Evolutionary conservation across 2,888 invertebrate genomes (phyloP).

Genomic region (Encarsia formosa): DNA sequence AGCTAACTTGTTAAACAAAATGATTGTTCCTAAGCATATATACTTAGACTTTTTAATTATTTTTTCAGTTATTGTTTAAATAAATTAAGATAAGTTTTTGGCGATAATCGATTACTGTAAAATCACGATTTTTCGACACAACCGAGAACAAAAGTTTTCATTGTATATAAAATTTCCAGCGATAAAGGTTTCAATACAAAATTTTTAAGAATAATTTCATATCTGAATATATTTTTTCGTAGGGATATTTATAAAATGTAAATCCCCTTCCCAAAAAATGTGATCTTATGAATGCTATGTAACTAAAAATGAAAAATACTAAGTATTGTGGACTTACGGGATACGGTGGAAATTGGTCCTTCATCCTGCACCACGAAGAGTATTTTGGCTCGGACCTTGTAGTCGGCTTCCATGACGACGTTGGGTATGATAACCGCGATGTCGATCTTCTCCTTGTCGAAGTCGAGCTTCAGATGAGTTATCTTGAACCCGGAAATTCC

Average conservation of each 20-base stretch:
- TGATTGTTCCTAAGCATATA: too few relatives aligned
- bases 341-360: conserved; percentile 35
- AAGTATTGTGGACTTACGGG: conserved; percentile 32
- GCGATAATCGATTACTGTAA: background rate
- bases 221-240: too few relatives aligned
- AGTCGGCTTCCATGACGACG: conserved; percentile 33
- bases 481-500: conserved; percentile 33
- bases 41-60: too few relatives aligned
- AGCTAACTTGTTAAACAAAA: too few relatives aligned
- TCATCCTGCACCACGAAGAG: conserved; percentile 38
- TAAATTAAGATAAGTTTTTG: background rate
- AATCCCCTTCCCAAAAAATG: too few relatives aligned
- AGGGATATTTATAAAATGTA: too few relatives aligned
- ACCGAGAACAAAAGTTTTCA: too few relatives aligned
- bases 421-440: conserved; percentile 27
- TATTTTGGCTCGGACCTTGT: conserved; percentile 39
- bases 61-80: background rate
- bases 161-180: too few relatives aligned
- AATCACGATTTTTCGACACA: too few relatives aligned
- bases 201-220: too few relatives aligned
- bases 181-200: too few relatives aligned
- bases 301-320: background rate
- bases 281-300: too few relatives aligned
- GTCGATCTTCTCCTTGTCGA: conserved; percentile 30
- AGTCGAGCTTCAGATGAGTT: conserved; percentile 29